A percentile compares a stretch with the other conserved stretches of the same genome.
These are phyloP conservation scores for Rhizoglyphus robini DNA, from an alignment of 1,140 invertebrate genomes.

Conservation along the genomic window DNA sequence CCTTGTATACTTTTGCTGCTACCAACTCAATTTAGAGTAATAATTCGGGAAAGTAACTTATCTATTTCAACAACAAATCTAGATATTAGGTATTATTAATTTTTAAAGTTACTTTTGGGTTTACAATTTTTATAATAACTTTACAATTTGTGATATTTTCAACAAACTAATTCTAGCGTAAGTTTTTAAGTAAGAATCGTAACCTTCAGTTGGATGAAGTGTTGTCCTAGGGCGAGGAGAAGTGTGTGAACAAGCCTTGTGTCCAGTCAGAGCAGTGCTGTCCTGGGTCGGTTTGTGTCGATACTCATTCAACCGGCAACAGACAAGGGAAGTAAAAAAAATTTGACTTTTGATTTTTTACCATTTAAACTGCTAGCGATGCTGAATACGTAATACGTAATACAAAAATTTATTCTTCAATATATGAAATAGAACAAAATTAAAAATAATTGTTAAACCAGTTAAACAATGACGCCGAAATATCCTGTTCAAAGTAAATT, in stretches of 20 bases:
- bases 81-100: too few relatives aligned
- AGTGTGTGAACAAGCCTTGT: slow-evolving; percentile 37
- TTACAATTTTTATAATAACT: not conserved
- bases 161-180: not conserved
- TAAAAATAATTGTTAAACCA: too few relatives aligned
- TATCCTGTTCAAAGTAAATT: too few relatives aligned
- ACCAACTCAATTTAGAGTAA: too few relatives aligned
- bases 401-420: not conserved
- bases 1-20: too few relatives aligned
- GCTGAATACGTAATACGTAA: too few relatives aligned
- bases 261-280: slow-evolving; percentile 60
- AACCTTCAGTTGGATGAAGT: slow-evolving; percentile 25
- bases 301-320: slow-evolving; percentile 42
- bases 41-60: too few relatives aligned
- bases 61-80: too few relatives aligned
- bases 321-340: not conserved
- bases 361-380: too few relatives aligned
- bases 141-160: not conserved
- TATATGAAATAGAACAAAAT: too few relatives aligned
- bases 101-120: too few relatives aligned
- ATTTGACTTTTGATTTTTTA: not conserved
- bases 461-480: too few relatives aligned
- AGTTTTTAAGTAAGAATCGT: not conserved
- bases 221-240: slow-evolving; percentile 21
- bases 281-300: slow-evolving; percentile 53